Evolutionary conservation across 2,888 invertebrate genomes (phyloP).

Genomic region (Sympetrum striolatum): DNA sequence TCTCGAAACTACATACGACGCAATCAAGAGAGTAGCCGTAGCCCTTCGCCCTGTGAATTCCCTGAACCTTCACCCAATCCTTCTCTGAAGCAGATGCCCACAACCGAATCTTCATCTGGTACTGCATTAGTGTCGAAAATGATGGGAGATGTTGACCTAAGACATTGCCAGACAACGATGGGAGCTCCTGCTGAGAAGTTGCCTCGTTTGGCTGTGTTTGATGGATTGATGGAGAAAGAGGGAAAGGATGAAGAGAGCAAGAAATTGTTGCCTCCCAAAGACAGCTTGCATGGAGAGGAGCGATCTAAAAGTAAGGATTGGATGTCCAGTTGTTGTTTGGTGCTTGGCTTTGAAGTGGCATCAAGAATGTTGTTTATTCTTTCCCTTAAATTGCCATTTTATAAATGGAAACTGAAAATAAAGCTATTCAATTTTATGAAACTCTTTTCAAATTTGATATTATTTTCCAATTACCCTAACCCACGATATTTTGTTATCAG

Average conservation of each 20-base stretch:
- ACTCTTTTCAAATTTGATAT: background rate
- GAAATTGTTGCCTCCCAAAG: conserved; percentile 11
- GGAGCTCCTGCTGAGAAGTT: conserved; percentile 58
- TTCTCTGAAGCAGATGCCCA: conserved; percentile 52
- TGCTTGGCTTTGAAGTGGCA: background rate
- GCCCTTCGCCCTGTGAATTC: conserved; percentile 52
- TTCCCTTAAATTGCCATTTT: background rate
- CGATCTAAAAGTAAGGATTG: conserved; percentile 42
- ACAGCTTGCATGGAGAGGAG: conserved; percentile 27
- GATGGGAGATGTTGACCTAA: conserved; percentile 57
- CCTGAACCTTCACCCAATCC: conserved; percentile 48
- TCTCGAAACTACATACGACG: conserved; percentile 71
- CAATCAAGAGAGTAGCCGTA: conserved; percentile 60
- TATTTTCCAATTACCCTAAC: background rate
- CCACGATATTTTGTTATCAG: background rate
- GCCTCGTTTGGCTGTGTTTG: conserved; percentile 53
- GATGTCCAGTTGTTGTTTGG: background rate
- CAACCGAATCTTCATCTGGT: conserved; percentile 56
- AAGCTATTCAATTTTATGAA: background rate
- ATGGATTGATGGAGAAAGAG: background rate
- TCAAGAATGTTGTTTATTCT: background rate
- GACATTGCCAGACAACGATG: conserved; percentile 50
- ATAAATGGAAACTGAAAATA: background rate
- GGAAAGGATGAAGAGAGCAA: conserved; percentile 22
- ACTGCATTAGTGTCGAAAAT: conserved; percentile 45